phyloP scores from a whole-genome alignment of 2,888 invertebrate genomes.

The Eurytoma californica region DNA sequence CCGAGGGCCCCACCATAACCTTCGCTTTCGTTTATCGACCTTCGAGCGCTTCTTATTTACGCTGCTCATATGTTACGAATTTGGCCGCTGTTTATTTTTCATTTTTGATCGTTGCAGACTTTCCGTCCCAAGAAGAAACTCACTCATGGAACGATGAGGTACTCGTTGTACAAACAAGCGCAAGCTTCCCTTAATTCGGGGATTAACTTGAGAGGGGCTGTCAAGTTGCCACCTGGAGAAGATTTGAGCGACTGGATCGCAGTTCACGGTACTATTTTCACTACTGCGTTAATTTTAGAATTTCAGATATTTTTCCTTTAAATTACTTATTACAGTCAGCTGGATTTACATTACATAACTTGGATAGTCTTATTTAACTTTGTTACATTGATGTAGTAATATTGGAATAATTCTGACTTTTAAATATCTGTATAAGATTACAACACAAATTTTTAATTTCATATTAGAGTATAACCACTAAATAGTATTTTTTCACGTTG shows the following conservation, averaged over 20 bases:
- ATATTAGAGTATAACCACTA: no score
- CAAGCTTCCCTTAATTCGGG: slow-evolving; percentile 93
- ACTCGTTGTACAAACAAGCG: slow-evolving; percentile 92
- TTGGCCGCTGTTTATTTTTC: background rate
- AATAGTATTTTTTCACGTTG: no score
- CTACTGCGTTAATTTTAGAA: slow-evolving; percentile 44
- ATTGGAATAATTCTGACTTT: no score
- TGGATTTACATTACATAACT: slow-evolving; percentile 28
- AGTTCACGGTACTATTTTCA: slow-evolving; percentile 84
- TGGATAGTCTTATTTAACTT: no score
- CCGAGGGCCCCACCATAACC: slow-evolving; percentile 5
- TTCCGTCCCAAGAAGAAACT: slow-evolving; percentile 93
- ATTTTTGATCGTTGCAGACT: slow-evolving; percentile 79
- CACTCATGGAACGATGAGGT: slow-evolving; percentile 89
- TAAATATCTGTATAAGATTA: no score
- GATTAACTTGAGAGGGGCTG: slow-evolving; percentile 88
- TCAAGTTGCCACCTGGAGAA: slow-evolving; percentile 88
- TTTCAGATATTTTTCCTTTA: slow-evolving; percentile 15
- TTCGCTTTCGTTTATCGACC: slow-evolving; percentile 28
- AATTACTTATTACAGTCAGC: background rate
- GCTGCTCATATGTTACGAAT: background rate
- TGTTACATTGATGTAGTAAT: no score
- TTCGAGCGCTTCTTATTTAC: slow-evolving; percentile 7
- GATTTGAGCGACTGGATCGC: slow-evolving; percentile 94
- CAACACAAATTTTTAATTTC: no score